A percentile compares a stretch with the other conserved stretches of the same genome.
These are phyloP conservation scores for Pristionchus exspectatus DNA, from an alignment of 2,888 invertebrate genomes.

Conservation along the genomic window DNA sequence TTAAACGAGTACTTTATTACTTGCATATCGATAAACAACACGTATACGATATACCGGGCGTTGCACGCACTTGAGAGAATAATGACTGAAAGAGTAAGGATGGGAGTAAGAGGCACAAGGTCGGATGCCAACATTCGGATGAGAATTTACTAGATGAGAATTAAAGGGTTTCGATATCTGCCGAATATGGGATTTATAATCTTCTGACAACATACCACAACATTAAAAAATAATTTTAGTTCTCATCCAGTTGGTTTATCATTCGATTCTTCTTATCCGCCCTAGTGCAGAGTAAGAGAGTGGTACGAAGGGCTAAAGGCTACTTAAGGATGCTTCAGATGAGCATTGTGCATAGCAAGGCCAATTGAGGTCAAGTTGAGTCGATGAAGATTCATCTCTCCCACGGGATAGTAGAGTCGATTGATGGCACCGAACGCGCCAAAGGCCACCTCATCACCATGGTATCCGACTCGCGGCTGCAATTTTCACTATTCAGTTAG, in stretches of 20 bases:
- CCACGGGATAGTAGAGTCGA: constrained; percentile 46
- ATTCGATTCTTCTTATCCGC: neutral
- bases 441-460: constrained; percentile 44
- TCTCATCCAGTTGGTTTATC: no score
- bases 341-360: neutral
- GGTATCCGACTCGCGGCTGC: constrained; percentile 22
- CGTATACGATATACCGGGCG: neutral
- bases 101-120: neutral
- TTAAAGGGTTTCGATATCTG: no score
- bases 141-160: no score
- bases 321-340: constrained; percentile 3
- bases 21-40: constrained; percentile 16
- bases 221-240: no score
- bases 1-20: constrained; percentile 45
- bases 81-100: neutral
- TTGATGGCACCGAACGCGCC: constrained; percentile 46
- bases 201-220: no score
- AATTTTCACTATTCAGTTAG: neutral
- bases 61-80: neutral
- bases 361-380: constrained; percentile 14
- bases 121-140: no score
- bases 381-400: constrained; percentile 21
- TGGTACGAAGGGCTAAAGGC: neutral
- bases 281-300: neutral
- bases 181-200: neutral